Percentiles rank a stretch among this genome's conserved stretches.
Conservation (phyloP, 2,888 invertebrate genomes). For the Scrobipalpa atriplicella region DNA sequence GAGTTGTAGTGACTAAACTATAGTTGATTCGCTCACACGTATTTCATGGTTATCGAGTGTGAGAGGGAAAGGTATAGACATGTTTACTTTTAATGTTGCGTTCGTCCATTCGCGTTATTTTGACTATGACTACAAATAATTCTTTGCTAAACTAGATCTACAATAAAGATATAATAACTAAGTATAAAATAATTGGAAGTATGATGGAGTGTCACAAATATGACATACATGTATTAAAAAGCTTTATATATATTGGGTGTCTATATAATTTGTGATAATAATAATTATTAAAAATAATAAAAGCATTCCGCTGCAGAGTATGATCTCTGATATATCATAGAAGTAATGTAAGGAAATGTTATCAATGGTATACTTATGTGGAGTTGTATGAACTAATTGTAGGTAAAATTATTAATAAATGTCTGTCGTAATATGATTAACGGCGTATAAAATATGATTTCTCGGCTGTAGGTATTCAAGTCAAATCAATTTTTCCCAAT, state of each 20-base stretch:
- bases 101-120: constrained; percentile 8
- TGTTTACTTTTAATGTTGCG: constrained; percentile 1
- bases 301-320: constrained; percentile 26
- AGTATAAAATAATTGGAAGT: not conserved
- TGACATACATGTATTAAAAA: not conserved
- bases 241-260: constrained; percentile 25
- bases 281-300: not conserved
- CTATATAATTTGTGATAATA: constrained; percentile 25
- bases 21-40: constrained; percentile 4
- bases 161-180: not conserved
- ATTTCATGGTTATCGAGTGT: not conserved
- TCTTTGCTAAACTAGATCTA: not conserved
- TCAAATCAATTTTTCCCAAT: too few relatives aligned
- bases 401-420: not conserved
- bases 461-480: too few relatives aligned
- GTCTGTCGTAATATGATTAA: not conserved
- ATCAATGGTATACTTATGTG: too few relatives aligned
- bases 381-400: too few relatives aligned
- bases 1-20: constrained; percentile 3
- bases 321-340: constrained; percentile 24
- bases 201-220: not conserved
- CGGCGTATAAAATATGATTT: too few relatives aligned
- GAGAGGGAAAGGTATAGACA: not conserved
- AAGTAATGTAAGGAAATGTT: constrained; percentile 6
- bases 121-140: constrained; percentile 7